phyloP scores from a whole-genome alignment of 2,113 vertebrate genomes.

The Nycticorax nycticorax region DNA sequence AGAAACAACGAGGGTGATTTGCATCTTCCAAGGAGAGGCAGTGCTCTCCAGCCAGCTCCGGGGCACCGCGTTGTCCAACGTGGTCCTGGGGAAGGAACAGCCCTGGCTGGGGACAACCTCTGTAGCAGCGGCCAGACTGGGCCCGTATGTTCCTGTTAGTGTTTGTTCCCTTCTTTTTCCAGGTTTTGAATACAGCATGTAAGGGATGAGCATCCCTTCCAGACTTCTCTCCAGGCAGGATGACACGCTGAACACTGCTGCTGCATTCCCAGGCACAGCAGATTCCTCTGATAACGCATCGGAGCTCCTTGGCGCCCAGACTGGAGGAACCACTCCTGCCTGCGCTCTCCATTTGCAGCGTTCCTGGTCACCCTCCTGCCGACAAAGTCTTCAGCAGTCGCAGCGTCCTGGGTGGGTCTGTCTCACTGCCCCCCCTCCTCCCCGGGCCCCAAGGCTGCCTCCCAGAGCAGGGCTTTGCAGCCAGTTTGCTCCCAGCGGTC shows the following conservation, averaged over 20 bases:
- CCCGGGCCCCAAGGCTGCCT: background rate
- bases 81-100: background rate
- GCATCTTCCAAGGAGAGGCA: background rate
- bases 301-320: background rate
- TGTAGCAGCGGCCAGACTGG: background rate
- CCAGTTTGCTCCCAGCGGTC: background rate
- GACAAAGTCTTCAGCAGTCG: background rate
- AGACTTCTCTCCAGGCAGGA: background rate
- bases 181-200: background rate
- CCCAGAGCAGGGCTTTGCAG: background rate
- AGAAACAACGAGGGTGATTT: background rate
- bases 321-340: background rate
- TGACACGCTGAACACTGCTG: background rate
- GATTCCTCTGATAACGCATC: background rate
- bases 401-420: background rate
- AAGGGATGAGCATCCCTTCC: background rate
- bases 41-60: background rate
- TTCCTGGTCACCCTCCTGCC: background rate
- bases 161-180: background rate
- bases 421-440: background rate
- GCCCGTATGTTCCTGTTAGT: too few species aligned
- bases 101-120: rapidly evolving
- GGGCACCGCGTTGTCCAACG: background rate
- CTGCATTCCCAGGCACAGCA: background rate
- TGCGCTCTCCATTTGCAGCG: background rate